These are phyloP conservation scores for Phalacrocorax brasilianus DNA, from an alignment of 2,113 vertebrate genomes.

Conservation along the genomic window DNA sequence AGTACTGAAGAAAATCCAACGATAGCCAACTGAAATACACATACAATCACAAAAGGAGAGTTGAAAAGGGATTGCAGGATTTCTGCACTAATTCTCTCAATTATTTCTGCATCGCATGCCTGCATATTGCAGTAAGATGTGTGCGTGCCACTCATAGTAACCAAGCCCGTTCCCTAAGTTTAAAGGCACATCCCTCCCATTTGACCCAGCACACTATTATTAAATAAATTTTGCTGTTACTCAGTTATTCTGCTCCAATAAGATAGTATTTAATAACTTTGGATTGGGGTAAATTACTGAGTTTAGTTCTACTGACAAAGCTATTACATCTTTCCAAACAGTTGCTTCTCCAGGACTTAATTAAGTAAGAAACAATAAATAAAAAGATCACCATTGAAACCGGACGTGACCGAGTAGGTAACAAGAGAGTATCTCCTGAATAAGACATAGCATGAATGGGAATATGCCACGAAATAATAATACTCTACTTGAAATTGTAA, in stretches of 20 bases:
- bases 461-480: background rate
- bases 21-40: background rate
- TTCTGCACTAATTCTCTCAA: conserved; percentile 24
- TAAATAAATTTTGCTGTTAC: background rate
- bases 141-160: background rate
- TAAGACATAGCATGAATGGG: background rate
- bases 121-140: background rate
- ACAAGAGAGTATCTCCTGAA: background rate
- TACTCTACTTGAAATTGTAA: background rate
- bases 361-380: background rate
- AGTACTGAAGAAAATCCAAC: background rate
- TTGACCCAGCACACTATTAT: background rate
- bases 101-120: background rate
- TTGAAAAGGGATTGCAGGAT: background rate
- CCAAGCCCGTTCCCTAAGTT: background rate
- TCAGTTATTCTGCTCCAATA: background rate
- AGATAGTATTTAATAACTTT: background rate
- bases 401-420: background rate
- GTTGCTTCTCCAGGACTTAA: background rate
- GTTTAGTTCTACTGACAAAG: background rate
- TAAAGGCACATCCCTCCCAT: background rate
- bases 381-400: background rate
- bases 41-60: background rate
- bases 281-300: background rate
- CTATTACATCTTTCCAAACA: background rate